Evolutionary conservation across 2,888 invertebrate species (phyloP), one percentile per base, ranked within the genome.

Genomic region (Chaetogeoica ovagalla): DNA sequence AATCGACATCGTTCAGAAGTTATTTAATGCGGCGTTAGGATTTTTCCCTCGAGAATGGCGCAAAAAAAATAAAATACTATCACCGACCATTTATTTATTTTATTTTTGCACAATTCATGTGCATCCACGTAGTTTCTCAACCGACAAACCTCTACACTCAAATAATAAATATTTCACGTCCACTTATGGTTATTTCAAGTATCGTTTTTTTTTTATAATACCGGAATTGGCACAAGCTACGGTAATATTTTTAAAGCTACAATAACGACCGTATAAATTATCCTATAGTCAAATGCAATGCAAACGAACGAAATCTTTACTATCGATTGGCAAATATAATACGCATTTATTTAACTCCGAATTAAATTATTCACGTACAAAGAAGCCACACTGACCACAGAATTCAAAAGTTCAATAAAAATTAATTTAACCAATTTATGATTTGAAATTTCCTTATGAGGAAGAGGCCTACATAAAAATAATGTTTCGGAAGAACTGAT

Each of bases 1-100:
- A 77, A 77, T 77, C 77, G 77, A 77, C 77, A 77, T 77, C 60
- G 77, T 77, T 77, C 77, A 69, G 77, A 77, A 77, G 69, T 77
- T 77, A 77, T 77, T 77, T 77, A 77, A 77, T 77, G 77, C 23
- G 37, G 77, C 52, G 60, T 69, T 52, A 52, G 77, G 60, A 60
- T 77, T 77, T 77, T 69, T 69, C 77, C 60, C 62, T 37, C 48
- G 76, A 69, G 69, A 62, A 69, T 48, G 37, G 48, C 4, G 4
- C 59, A 66, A 66, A 59, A 62, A 30, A 30, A 30, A n/a, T n/a
- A n/a, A 30, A 59, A 57, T 55, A 66, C 21, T 55, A 65, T 65
- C 55, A 63, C 37, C 55, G 59, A 66, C 57, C 39, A 23, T 70
- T 59, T 57, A 39, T 39, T 19, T 63, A 37, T 66, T 11, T 9